Base-by-base conservation (phyloP, 2,797 vertebrate genomes). In the Telmatherina bonti region DNA sequence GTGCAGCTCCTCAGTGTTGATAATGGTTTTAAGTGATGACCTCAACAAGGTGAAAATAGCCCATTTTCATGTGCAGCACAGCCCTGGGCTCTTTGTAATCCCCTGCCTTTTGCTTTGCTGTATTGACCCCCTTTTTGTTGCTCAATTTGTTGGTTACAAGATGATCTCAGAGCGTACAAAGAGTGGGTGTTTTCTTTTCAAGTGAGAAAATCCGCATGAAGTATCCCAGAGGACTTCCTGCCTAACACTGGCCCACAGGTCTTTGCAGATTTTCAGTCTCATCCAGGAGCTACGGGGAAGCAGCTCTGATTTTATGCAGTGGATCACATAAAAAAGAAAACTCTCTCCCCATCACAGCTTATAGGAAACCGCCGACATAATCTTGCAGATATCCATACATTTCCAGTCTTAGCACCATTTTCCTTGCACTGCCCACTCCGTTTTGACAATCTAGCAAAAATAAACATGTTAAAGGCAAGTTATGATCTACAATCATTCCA, bases 171-270 rank as follows among this genome's bases (percentile, higher is more conserved):
- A 70, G 79, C 82, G 83, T 85, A 79, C 76, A 81, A 73, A 61
- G 83, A 81, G 87, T 91, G 81, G 91, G 90, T 67, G 85, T 86
- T 87, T 86, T 85, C 82, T 83, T 86, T 89, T 89, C 56, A 85
- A 91, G 80, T 86, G 33, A 68, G 60, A 80, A 47, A 78, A 80
- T 84, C 62, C 60, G 60, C 65, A 72, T 79, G 74, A 78, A 81
- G 76, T 71, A 59, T 76, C 65, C 64, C 6, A 11, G 58, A 58
- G 61, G 73, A 64, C 55, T 70, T 83, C 47, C 51, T 66, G 81
- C 74, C 53, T 78, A 29, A 1, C 72, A 33, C 51, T 74, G 74
- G 59, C 71, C 84, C 54, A 62, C 58, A 52, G 82, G 72, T 81
- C 79, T 74, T 83, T 52, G 35, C 70, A 66, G 78, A 84, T 85